A percentile compares a stretch with the other conserved stretches of the same genome.
Evolutionary conservation across 2,113 vertebrate genomes (phyloP).

Genomic region (Mola mola): DNA sequence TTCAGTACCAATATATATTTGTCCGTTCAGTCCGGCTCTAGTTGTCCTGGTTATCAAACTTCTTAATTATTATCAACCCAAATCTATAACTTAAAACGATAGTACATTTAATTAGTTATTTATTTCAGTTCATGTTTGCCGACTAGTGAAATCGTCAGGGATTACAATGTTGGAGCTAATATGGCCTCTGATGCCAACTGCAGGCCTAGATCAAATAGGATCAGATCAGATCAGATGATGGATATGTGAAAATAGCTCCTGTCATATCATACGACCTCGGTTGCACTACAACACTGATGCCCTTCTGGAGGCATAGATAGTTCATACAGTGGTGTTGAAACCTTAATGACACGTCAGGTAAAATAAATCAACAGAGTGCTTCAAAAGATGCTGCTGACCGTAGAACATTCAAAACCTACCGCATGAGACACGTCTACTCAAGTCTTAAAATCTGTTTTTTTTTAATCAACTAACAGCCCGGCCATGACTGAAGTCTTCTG

Average conservation of each 20-base stretch:
- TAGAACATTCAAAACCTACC: neutral
- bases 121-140: no score
- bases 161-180: slow-evolving; percentile 4
- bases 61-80: no score
- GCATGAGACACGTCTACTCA: slow-evolving; percentile 1
- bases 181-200: slow-evolving; percentile 22
- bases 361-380: slow-evolving; percentile 10
- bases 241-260: slow-evolving; percentile 72
- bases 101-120: no score
- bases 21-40: no score
- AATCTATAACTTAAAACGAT: neutral
- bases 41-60: no score
- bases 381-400: slow-evolving; percentile 1
- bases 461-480: slow-evolving; percentile 30
- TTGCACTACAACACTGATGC: slow-evolving; percentile 55
- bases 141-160: no score
- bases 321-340: slow-evolving; percentile 24
- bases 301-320: slow-evolving; percentile 30
- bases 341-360: neutral
- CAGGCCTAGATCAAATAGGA: slow-evolving; percentile 27
- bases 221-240: slow-evolving; percentile 57
- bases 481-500: slow-evolving; percentile 14
- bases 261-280: slow-evolving; percentile 62
- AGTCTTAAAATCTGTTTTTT: slow-evolving; percentile 13
- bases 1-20: no score